Evolutionary conservation across 2,888 invertebrate genomes (phyloP).

Genomic region (Odontomyia ornata): DNA sequence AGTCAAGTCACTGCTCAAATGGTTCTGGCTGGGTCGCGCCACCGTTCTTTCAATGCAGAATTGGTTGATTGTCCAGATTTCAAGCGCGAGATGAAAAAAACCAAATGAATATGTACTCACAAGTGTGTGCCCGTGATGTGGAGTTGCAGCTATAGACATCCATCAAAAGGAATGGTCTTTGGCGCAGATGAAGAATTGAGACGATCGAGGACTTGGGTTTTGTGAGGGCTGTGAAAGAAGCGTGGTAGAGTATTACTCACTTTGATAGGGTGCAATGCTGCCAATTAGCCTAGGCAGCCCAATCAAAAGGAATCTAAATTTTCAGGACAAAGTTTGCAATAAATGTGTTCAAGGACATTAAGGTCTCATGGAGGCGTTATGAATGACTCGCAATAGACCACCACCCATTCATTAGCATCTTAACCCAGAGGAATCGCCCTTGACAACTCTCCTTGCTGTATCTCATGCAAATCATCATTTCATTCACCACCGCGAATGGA

Average conservation of each 20-base stretch:
- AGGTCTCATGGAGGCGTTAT: too few relatives aligned
- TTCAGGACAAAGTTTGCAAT: too few relatives aligned
- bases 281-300: neutral
- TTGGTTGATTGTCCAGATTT: constrained; percentile 37
- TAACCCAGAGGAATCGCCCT: neutral
- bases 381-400: too few relatives aligned
- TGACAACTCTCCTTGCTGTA: constrained; percentile 1
- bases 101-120: constrained; percentile 22
- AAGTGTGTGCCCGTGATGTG: constrained; percentile 26
- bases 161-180: constrained; percentile 40
- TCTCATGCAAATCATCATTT: neutral
- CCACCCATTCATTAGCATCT: neutral
- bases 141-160: constrained; percentile 47
- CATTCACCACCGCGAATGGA: neutral
- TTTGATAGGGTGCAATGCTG: neutral
- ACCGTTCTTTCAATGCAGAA: constrained; percentile 23
- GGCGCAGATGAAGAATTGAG: constrained; percentile 44
- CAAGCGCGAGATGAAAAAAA: constrained; percentile 1
- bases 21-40: constrained; percentile 11
- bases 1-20: constrained; percentile 38
- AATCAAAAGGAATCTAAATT: neutral
- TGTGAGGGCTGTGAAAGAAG: neutral
- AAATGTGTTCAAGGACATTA: too few relatives aligned
- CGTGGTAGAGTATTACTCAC: neutral
- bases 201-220: constrained; percentile 11